Conservation (phyloP, 2,888 invertebrate species). For the Adineta ricciae region DNA sequence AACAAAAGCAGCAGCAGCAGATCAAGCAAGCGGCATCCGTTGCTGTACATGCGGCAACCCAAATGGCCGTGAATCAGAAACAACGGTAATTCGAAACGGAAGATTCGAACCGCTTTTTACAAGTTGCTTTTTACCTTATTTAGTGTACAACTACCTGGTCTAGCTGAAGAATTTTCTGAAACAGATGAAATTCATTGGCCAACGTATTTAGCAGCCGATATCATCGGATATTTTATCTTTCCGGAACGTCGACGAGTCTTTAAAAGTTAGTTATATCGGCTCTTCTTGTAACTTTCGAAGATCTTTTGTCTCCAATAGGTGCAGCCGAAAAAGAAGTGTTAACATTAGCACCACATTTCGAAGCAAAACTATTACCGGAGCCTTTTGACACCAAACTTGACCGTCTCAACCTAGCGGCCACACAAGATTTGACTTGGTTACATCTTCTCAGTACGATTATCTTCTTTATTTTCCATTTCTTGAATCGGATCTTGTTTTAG, state of each 20-base stretch:
- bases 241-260: constrained; percentile 24
- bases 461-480: not conserved
- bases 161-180: constrained; percentile 17
- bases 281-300: not conserved
- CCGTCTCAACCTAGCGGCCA: not conserved
- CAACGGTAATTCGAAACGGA: not conserved
- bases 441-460: not conserved
- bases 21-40: not conserved
- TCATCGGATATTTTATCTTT: constrained; percentile 28
- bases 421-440: constrained; percentile 11
- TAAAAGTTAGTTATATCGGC: not conserved
- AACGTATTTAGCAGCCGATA: constrained; percentile 23
- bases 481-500: not conserved
- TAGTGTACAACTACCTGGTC: constrained; percentile 11
- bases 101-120: not conserved
- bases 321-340: constrained; percentile 29
- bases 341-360: constrained; percentile 32
- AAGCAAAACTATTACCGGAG: constrained; percentile 22
- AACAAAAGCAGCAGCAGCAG: not conserved
- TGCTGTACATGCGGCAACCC: not conserved
- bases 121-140: not conserved
- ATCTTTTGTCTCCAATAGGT: not conserved
- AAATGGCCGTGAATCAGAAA: not conserved
- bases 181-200: constrained; percentile 14
- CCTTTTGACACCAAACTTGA: constrained; percentile 27